phyloP scores from a whole-genome alignment of 2,888 invertebrate genomes.

The Allacma fusca region DNA sequence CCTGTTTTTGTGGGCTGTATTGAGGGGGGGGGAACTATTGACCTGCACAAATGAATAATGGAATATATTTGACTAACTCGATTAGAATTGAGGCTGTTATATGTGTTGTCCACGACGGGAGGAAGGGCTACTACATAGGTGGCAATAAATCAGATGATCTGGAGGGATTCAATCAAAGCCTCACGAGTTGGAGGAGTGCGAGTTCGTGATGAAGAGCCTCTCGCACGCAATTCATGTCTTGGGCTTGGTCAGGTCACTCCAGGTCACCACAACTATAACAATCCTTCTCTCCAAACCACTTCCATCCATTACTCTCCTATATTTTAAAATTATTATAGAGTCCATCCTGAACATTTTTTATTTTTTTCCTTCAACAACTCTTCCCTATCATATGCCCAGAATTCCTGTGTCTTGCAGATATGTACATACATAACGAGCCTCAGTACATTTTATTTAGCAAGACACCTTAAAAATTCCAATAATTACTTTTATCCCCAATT shows the following conservation, averaged over 20 bases:
- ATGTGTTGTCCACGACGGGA: constrained; percentile 17
- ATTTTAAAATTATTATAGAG: neutral
- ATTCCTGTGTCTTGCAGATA: no score
- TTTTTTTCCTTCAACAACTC: neutral
- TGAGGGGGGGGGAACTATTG: no score
- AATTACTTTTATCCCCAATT: no score
- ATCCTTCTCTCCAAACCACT: constrained; percentile 14
- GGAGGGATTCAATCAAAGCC: constrained; percentile 59
- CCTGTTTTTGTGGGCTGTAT: no score
- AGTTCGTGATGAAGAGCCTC: constrained; percentile 56
- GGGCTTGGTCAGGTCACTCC: constrained; percentile 45
- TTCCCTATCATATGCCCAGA: neutral
- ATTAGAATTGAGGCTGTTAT: constrained; percentile 42
- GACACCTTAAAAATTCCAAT: no score
- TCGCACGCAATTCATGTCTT: constrained; percentile 53
- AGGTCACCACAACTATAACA: constrained; percentile 50
- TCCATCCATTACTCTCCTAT: constrained; percentile 19
- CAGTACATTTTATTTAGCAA: no score
- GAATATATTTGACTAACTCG: constrained; percentile 43
- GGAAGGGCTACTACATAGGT: constrained; percentile 53
- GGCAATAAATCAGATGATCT: constrained; percentile 59
- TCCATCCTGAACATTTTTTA: neutral
- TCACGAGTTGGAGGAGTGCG: constrained; percentile 58
- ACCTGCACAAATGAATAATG: no score
- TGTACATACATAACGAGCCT: no score